Base-by-base conservation (phyloP, 2,797 vertebrate species). In the Erethizon dorsatum region DNA sequence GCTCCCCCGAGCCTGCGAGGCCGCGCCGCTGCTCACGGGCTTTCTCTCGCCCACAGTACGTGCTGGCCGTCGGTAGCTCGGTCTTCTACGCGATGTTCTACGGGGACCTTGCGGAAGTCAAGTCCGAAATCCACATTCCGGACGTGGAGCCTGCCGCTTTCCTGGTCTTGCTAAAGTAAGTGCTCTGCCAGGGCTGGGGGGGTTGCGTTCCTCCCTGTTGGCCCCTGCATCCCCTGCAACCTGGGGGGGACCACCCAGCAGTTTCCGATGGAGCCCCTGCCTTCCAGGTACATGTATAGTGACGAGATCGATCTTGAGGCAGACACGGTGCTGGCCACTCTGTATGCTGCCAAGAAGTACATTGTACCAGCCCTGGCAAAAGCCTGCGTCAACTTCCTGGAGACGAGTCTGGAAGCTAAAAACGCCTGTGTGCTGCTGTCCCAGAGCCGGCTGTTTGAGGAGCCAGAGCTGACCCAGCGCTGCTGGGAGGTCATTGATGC, bases 51-150 rank as follows among this genome's bases (percentile, higher is more conserved):
- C 98, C 96, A 2, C 99, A 99, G 99, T 99, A 99, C 14, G 99
- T 99, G 97, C 98, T 99, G 98, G 99, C 99, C 17, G 99, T 99
- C 78, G 99, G 99, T 86, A 99, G 99, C 98, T 99, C 99, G 0
- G 99, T 99, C 98, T 99, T 99, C 99, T 99, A 99, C 61, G 99
- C 99, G 98, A 99, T 99, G 99, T 99, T 99, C 98, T 99, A 99
- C 54, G 99, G 99, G 12, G 99, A 99, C 98, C 99, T 99, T 22
- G 99, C 99, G 0, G 99, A 99, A 98, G 99, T 99, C 96, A 99
- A 99, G 98, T 99, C 99, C 1, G 99, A 99, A 98, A 99, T 99
- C 98, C 99, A 99, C 98, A 99, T 99, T 97, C 99, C 99, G 95
- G 99, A 99, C 98, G 99, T 99, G 99, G 99, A 99, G 98, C 99